Percentiles rank a stretch among this genome's conserved stretches.
These are phyloP conservation scores for Proteles cristata DNA, from an alignment of 2,113 vertebrate species.

Conservation along the genomic window DNA sequence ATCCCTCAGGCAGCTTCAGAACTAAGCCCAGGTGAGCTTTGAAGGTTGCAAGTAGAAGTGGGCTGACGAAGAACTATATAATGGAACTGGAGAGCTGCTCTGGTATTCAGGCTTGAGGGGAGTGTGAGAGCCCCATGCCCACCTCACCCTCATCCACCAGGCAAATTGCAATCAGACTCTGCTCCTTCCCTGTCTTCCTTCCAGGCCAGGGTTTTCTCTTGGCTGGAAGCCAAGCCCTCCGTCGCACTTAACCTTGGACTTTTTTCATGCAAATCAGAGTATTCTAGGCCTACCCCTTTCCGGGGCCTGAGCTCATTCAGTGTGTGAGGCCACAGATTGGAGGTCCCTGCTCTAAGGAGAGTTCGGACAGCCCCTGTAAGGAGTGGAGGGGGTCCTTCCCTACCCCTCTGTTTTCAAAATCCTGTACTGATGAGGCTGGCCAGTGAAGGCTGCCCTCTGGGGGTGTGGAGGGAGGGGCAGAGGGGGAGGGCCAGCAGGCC, in stretches of 20 bases:
- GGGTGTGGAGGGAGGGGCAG: not conserved
- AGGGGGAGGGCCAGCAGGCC: not conserved
- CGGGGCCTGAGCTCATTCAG: not conserved
- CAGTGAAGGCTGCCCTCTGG: not conserved
- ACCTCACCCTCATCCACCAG: not conserved
- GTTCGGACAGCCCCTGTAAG: not conserved
- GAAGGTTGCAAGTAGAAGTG: not conserved
- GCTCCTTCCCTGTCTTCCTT: not conserved
- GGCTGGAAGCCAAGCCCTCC: not conserved
- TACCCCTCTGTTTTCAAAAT: not conserved
- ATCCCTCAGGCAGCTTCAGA: not conserved
- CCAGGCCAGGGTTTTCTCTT: not conserved
- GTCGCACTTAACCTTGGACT: not conserved
- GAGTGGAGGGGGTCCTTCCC: not conserved
- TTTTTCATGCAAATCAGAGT: slow-evolving; percentile 70
- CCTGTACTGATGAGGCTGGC: not conserved
- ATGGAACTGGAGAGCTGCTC: not conserved
- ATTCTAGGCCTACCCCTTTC: not conserved
- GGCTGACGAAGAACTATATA: not conserved
- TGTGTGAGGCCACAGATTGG: not conserved
- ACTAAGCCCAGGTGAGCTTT: not conserved
- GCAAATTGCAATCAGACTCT: not conserved
- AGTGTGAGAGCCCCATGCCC: not conserved
- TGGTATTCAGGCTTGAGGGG: not conserved
- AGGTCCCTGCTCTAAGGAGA: not conserved